A percentile compares a stretch with the other conserved stretches of the same genome.
phyloP scores from a whole-genome alignment of 1,140 invertebrate genomes.

The Bombus waltoni region DNA sequence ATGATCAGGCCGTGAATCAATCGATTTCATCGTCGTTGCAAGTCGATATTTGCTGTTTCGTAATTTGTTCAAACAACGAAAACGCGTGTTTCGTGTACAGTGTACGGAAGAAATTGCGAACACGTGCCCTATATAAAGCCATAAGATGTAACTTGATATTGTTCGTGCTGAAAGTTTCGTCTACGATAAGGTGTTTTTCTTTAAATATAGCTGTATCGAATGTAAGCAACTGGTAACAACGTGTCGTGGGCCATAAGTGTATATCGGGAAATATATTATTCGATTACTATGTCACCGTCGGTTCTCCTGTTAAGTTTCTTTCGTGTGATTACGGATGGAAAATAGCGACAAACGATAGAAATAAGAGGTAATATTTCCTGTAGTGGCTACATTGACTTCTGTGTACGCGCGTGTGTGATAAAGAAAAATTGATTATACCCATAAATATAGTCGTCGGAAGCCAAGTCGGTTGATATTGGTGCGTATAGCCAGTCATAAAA shows the following conservation, averaged over 20 bases:
- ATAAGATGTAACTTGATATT: background rate
- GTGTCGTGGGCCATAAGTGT: background rate
- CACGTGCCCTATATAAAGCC: background rate
- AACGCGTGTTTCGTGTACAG: background rate
- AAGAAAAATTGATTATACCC: conserved; percentile 23
- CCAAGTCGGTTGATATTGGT: background rate
- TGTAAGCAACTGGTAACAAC: background rate
- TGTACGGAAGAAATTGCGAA: background rate
- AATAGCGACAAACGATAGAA: conserved; percentile 3
- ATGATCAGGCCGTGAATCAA: too few species aligned
- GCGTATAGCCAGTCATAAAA: too few species aligned
- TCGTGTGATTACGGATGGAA: background rate
- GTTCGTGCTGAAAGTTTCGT: background rate
- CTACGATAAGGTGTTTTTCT: background rate
- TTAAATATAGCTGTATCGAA: background rate
- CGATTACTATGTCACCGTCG: background rate
- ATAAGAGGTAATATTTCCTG: conserved; percentile 3
- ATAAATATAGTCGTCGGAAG: background rate
- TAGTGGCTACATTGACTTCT: background rate
- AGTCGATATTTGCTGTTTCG: background rate
- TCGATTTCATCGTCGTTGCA: too few species aligned
- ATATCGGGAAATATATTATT: conserved; percentile 8
- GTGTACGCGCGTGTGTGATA: too few species aligned
- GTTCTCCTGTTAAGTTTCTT: conserved; percentile 1
- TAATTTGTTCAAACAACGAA: background rate